Conservation (phyloP, 2,113 vertebrate species). For the Prietella phreatophila region DNA sequence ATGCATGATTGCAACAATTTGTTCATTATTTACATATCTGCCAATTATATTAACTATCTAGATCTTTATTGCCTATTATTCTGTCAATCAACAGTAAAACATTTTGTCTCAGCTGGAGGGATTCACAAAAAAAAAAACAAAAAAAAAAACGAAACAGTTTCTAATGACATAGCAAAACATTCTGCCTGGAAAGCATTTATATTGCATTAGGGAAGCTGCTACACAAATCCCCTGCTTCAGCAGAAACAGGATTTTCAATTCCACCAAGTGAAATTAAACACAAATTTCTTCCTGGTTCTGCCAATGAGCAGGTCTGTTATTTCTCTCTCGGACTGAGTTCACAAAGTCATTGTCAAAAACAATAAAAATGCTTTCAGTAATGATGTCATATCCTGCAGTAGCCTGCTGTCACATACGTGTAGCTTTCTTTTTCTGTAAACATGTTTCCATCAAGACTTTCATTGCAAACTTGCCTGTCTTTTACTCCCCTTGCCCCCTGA, state of each 20-base stretch:
- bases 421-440: no score
- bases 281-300: constrained; percentile 7
- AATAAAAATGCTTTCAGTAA: neutral
- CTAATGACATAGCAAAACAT: neutral
- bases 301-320: neutral
- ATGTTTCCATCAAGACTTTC: neutral
- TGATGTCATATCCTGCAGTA: neutral
- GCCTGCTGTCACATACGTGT: neutral
- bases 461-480: neutral
- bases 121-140: neutral
- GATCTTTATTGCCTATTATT: neutral
- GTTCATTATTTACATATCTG: neutral
- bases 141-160: no score
- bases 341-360: neutral
- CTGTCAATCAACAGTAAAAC: neutral
- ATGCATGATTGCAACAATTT: neutral
- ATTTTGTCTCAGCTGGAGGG: neutral
- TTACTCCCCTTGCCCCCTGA: neutral
- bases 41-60: no score
- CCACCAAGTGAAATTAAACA: neutral
- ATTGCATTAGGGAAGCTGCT: neutral
- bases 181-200: constrained; percentile 14
- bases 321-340: neutral
- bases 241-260: constrained; percentile 29
- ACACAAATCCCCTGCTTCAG: constrained; percentile 21